Evolutionary conservation across 1,140 invertebrate genomes (phyloP).

Genomic region (Saxidomus purpurata): DNA sequence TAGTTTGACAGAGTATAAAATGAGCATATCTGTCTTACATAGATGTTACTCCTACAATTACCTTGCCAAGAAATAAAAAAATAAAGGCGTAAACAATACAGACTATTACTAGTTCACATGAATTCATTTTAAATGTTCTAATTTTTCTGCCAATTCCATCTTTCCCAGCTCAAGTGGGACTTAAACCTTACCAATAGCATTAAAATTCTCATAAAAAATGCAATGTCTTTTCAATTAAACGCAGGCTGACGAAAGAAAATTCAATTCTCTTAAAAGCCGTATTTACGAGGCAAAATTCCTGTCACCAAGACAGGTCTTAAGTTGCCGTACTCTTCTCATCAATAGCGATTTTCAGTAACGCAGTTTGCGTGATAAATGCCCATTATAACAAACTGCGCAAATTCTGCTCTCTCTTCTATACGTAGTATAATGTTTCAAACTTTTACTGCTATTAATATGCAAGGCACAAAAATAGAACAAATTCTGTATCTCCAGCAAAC

Average conservation of each 20-base stretch:
- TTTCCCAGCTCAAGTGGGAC: no score
- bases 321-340: neutral
- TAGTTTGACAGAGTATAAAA: no score
- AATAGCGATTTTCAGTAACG: neutral
- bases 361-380: neutral
- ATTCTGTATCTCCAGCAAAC: no score
- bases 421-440: neutral
- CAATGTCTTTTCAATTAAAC: neutral
- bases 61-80: no score
- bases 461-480: no score
- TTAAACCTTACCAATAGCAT: no score
- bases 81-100: no score
- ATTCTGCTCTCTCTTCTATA: neutral
- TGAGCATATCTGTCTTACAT: no score
- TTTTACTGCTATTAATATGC: neutral
- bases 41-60: no score
- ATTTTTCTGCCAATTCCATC: no score
- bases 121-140: no score
- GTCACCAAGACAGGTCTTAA: neutral
- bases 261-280: conserved; percentile 14
- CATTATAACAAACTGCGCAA: neutral
- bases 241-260: neutral
- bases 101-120: no score
- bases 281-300: neutral
- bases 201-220: neutral